Evolutionary conservation across 1,140 invertebrate genomes (phyloP).

Genomic region (Camponotus floridanus): DNA sequence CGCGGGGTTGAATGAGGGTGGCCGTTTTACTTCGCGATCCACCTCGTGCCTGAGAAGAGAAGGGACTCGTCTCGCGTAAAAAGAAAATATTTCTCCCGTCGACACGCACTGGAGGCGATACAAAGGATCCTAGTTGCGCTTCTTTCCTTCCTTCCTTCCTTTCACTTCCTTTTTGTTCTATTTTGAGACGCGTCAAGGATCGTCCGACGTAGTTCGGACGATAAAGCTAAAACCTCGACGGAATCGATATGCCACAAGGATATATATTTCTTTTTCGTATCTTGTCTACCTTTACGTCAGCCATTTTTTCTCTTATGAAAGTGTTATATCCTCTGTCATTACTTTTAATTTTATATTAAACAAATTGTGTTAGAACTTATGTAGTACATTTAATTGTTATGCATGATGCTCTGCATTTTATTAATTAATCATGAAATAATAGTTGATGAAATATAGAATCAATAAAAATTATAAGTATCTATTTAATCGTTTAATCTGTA

Average conservation of each 20-base stretch:
- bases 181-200: slow-evolving; percentile 14
- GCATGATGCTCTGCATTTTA: background rate
- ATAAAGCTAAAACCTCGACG: slow-evolving; percentile 61
- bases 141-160: slow-evolving; percentile 7
- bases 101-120: slow-evolving; percentile 43
- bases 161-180: slow-evolving; percentile 28
- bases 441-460: background rate
- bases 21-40: slow-evolving; percentile 52
- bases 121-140: slow-evolving; percentile 39
- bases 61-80: slow-evolving; percentile 17
- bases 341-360: background rate
- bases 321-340: background rate
- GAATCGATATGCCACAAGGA: slow-evolving; percentile 61
- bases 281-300: slow-evolving; percentile 40
- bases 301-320: slow-evolving; percentile 38
- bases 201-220: slow-evolving; percentile 18
- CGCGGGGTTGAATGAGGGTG: slow-evolving; percentile 37
- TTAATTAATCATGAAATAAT: background rate
- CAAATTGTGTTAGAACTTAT: background rate
- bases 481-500: background rate
- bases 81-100: slow-evolving; percentile 42
- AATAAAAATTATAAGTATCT: background rate
- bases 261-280: background rate
- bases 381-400: background rate
- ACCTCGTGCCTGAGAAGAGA: background rate